Evolutionary conservation across 2,113 vertebrate genomes (phyloP), one percentile per base, ranked within the genome.

Genomic region (Pituophis catenifer): DNA sequence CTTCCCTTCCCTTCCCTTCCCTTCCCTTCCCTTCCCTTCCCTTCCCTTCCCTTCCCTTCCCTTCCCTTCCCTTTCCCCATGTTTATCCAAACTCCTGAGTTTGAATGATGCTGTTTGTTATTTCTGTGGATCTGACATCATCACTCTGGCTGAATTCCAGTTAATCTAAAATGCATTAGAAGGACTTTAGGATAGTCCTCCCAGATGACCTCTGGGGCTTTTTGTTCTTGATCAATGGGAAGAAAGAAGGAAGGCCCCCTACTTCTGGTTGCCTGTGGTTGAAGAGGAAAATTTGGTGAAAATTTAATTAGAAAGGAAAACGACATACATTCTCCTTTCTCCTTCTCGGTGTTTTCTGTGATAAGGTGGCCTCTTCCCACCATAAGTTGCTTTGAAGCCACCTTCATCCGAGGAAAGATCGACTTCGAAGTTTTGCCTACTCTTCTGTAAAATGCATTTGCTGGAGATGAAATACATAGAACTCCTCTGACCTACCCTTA

Each of bases 91-190:
- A 26, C 53, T n/a, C 88, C 91, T 88, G 55, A 81, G 75, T 23
- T 8, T 24, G 48, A 54, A n/a, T 23, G 13, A 48, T 3, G 81
- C n/a, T 53, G 54, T 7, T 86, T 50, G 8, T 58, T 86, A 50
- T 12, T 70, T 89, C 24, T 91, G 86, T 38, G 86, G 12, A 50
- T 33, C 59, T 91, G 91, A 89, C 24, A 38, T 86, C 62, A 29
- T 10, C 89, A 38, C 0, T 65, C 58, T 88, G 87, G 17, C 23
- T 26, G 9, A 65, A 92, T 90, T 85, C 94, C 81, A 92, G 52
- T 75, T 89, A 88, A 92, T 13, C 91, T 48, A n/a, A 94, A 94
- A 44, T 7, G 0, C 54, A 94, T 57, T 38, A 93, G 88, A 90
- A 44, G 48, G n/a, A 85, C 95, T 93, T 81, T n/a, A 93, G 65